Base-by-base conservation (phyloP, 2,113 vertebrate species). In the Epinephelus cyanopodus region DNA sequence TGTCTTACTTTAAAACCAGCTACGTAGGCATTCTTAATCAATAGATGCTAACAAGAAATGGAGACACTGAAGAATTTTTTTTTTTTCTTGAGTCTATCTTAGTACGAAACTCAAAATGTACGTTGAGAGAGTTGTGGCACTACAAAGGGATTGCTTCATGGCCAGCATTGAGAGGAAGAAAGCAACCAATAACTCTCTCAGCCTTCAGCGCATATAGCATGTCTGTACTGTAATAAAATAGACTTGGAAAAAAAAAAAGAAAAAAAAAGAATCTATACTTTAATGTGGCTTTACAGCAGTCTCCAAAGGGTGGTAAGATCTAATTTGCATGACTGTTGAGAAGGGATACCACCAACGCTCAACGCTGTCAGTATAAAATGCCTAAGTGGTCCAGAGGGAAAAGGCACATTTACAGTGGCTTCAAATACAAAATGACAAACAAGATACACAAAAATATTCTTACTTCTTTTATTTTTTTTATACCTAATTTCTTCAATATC, bases 311-410 rank as follows among this genome's bases (percentile, higher is more conserved):
- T 57, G 21, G n/a, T 21, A 27, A 50, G 48, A 13, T 65, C 21
- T 71, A 21, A 84, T 88, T 77, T 84, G 54, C 79, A 85, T 84
- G 74, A 74, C 57, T 84, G 77, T 21, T 62, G 70, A 75, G 79
- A 42, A 60, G 64, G 64, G 58, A 86, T 53, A 53, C 77, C 73
- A 82, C 64, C 76, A 74, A 87, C 37, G 52, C 63, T 33, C 39
- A 2, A 23, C 6, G 7, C 71, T 48, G 15, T 50, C 57, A 68
- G 77, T 74, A 50, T 74, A 50, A 83, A 85, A 80, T 3, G 27
- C 52, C 75, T 83, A 65, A 87, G 39, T 68, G 60, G 58, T 77
- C 79, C 72, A 39, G 39, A 80, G 58, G 79, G 85, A 71, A 68
- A 73, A 82, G 39, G 63, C 45, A 29, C 42, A 63, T 77, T 81